A percentile compares a stretch with the other conserved stretches of the same genome.
These are phyloP conservation scores for Lysandra bellargus DNA, from an alignment of 2,888 invertebrate species.

Conservation along the genomic window DNA sequence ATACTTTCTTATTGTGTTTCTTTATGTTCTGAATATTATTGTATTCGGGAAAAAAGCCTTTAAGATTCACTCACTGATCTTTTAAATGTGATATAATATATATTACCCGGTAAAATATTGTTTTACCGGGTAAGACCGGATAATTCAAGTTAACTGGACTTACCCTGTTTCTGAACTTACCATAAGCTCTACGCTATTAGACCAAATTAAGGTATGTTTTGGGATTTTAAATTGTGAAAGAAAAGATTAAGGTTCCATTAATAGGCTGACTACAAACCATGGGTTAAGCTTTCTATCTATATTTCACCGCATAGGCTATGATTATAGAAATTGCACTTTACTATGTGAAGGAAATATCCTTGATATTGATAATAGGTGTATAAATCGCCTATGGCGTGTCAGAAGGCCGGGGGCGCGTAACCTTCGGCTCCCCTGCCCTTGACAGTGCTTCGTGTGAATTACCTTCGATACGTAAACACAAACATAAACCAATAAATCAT, in stretches of 20 bases:
- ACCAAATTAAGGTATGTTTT: no score
- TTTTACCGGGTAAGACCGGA: neutral
- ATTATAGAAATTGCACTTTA: neutral
- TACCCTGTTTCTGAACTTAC: neutral
- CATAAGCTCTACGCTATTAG: no score
- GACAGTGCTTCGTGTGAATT: neutral
- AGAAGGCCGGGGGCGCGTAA: constrained; percentile 17
- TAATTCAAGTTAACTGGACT: neutral
- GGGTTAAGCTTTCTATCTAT: neutral
- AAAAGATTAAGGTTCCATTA: no score
- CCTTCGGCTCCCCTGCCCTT: constrained; percentile 26
- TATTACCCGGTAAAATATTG: no score
- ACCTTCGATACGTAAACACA: neutral
- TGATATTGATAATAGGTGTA: constrained; percentile 6
- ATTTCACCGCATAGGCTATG: neutral
- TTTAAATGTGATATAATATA: neutral
- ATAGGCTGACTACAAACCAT: neutral
- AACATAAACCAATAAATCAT: neutral
- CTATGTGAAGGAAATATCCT: constrained; percentile 4
- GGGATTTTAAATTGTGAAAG: no score
- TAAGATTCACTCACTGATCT: neutral
- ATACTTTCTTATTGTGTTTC: neutral
- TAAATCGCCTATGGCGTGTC: constrained; percentile 25
- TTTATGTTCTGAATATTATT: constrained; percentile 1
- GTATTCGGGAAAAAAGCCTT: neutral